Percentiles rank a stretch among this genome's conserved stretches.
Evolutionary conservation across 1,140 invertebrate species (phyloP).

Genomic region (Eurytemora carolleeae): DNA sequence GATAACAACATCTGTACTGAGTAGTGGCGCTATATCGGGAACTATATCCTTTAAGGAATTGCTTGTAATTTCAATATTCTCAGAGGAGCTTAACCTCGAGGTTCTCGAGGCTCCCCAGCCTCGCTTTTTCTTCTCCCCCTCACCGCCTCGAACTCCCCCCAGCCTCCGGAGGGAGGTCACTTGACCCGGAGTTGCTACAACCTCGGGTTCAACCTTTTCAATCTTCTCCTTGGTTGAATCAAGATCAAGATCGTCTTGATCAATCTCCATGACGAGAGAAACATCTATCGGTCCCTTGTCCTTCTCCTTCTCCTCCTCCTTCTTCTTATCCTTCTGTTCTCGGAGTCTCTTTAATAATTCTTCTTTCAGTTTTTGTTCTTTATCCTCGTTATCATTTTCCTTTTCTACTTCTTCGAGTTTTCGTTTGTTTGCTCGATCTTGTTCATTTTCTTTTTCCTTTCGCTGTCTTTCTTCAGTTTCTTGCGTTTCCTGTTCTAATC

Average conservation of each 20-base stretch:
- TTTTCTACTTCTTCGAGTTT: background rate
- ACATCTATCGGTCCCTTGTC: background rate
- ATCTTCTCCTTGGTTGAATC: background rate
- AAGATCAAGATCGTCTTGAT: background rate
- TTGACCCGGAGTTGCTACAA: background rate
- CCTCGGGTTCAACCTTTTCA: background rate
- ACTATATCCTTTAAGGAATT: background rate
- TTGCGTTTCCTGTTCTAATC: background rate
- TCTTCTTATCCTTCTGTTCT: background rate
- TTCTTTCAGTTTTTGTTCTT: background rate
- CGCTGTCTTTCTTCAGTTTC: background rate
- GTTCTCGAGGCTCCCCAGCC: background rate
- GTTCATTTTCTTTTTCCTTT: too few species aligned
- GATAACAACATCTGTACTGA: too few species aligned
- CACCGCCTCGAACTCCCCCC: background rate
- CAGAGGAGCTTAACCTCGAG: background rate
- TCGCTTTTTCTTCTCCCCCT: background rate
- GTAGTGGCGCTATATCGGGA: too few species aligned
- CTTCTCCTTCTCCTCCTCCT: background rate
- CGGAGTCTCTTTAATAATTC: background rate
- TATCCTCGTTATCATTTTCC: background rate
- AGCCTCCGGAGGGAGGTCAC: background rate
- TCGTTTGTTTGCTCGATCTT: too few species aligned
- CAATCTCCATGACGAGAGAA: background rate
- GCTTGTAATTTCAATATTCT: background rate